Conservation (phyloP, 2,797 vertebrate genomes). For the Podarcis siculus region DNA sequence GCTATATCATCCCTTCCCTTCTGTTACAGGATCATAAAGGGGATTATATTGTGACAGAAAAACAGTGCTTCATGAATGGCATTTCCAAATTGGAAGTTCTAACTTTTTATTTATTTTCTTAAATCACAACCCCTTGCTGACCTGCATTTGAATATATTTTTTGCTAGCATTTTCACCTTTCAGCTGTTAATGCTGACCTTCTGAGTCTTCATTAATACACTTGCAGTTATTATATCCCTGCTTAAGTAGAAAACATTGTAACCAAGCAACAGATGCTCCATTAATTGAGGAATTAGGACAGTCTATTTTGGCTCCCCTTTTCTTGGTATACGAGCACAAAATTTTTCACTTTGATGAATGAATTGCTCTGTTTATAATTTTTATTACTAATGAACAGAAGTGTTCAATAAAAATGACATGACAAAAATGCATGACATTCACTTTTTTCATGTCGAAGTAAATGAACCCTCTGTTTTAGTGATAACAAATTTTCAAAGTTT, state of each 20-base stretch:
- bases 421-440: conserved; percentile 73
- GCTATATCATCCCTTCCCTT: conserved; percentile 53
- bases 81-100: conserved; percentile 42
- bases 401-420: conserved; percentile 76
- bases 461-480: conserved; percentile 59
- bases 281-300: conserved; percentile 68
- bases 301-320: conserved; percentile 68
- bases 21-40: conserved; percentile 50
- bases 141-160: conserved; percentile 50
- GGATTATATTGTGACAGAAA: conserved; percentile 54
- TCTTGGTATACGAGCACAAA: conserved; percentile 55
- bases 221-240: conserved; percentile 65
- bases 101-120: conserved; percentile 61
- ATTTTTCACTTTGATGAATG: conserved; percentile 78
- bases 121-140: conserved; percentile 22
- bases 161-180: conserved; percentile 55
- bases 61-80: background rate
- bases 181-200: conserved; percentile 59
- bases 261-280: conserved; percentile 62
- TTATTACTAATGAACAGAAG: conserved; percentile 72
- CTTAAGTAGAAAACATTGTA: conserved; percentile 68
- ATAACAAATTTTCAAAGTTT: conserved; percentile 50
- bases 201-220: conserved; percentile 63
- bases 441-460: conserved; percentile 71
- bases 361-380: conserved; percentile 68